phyloP scores from a whole-genome alignment of 2,113 vertebrate genomes.

The Notothenia rossii region DNA sequence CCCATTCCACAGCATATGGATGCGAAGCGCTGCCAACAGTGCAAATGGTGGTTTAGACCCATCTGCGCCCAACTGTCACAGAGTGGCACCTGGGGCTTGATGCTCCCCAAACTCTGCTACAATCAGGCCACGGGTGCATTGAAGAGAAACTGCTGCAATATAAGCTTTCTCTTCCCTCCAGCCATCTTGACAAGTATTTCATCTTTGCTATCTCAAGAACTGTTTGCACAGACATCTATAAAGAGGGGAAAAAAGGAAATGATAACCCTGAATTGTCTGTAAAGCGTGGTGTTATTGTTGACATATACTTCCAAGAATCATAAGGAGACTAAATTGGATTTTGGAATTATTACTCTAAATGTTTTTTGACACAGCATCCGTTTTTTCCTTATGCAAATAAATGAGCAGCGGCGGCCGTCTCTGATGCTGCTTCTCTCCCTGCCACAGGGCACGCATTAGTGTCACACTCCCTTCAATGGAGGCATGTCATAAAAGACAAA shows the following conservation, averaged over 20 bases:
- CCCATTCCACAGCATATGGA: conserved; percentile 79
- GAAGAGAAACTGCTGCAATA: conserved; percentile 71
- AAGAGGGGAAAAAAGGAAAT: conserved; percentile 38
- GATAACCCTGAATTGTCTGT: conserved; percentile 50
- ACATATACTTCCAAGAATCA: conserved; percentile 65
- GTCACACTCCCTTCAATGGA: conserved; percentile 71
- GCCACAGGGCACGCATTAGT: conserved; percentile 84
- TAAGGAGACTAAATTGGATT: conserved; percentile 72
- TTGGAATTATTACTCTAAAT: conserved; percentile 65
- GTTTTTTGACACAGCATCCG: conserved; percentile 57
- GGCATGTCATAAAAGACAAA: conserved; percentile 82
- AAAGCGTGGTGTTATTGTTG: conserved; percentile 66
- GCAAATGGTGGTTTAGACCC: conserved; percentile 74
- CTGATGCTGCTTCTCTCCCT: conserved; percentile 60
- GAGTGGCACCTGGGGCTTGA: conserved; percentile 63
- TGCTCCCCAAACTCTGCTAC: conserved; percentile 56
- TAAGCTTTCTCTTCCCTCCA: conserved; percentile 42
- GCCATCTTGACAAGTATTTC: conserved; percentile 59
- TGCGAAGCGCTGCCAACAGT: conserved; percentile 74
- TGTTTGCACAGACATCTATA: conserved; percentile 48
- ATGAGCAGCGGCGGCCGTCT: conserved; percentile 66
- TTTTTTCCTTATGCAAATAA: conserved; percentile 76
- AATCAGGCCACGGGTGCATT: conserved; percentile 61
- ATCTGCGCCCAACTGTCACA: conserved; percentile 72
- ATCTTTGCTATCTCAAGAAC: conserved; percentile 60